A percentile compares a stretch with the other conserved stretches of the same genome.
These are phyloP conservation scores for Acholoe squamosa DNA, from an alignment of 2,888 invertebrate species.

Conservation along the genomic window DNA sequence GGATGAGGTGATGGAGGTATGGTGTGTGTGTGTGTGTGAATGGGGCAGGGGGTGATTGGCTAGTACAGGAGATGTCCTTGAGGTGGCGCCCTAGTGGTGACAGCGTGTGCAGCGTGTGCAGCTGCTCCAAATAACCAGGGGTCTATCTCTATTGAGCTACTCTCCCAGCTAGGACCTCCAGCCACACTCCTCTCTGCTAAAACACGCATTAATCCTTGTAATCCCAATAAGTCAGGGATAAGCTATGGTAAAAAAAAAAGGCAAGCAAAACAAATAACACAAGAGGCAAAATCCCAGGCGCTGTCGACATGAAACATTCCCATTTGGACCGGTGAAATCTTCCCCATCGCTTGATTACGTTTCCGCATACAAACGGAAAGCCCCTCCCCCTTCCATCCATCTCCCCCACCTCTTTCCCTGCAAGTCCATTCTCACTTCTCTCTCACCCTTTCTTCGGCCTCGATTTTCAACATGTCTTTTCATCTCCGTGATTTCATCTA, in stretches of 20 bases:
- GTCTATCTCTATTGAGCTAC: too few species aligned
- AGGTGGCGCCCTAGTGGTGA: not conserved
- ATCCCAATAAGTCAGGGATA: constrained; percentile 50
- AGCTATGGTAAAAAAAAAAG: not conserved
- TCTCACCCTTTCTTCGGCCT: not conserved
- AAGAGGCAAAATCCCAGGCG: not conserved
- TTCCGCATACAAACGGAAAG: constrained; percentile 49
- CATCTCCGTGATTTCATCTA: constrained; percentile 44
- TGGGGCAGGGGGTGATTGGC: not conserved
- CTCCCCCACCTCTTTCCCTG: not conserved
- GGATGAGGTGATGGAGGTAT: not conserved
- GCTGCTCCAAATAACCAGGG: too few species aligned
- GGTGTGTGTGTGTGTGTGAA: too few species aligned
- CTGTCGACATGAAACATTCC: constrained; percentile 34
- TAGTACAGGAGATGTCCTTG: not conserved
- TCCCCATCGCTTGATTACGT: constrained; percentile 41
- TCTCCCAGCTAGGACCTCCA: too few species aligned
- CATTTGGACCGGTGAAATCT: constrained; percentile 23
- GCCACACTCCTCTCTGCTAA: not conserved
- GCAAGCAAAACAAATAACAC: not conserved
- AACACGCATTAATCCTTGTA: constrained; percentile 34
- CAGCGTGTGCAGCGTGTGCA: not conserved
- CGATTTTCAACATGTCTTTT: constrained; percentile 35
- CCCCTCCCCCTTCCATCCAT: not conserved
- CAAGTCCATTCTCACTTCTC: not conserved